Evolutionary conservation across 2,888 invertebrate species (phyloP), one percentile per base, ranked within the genome.

Genomic region (Metallyticus violacea): DNA sequence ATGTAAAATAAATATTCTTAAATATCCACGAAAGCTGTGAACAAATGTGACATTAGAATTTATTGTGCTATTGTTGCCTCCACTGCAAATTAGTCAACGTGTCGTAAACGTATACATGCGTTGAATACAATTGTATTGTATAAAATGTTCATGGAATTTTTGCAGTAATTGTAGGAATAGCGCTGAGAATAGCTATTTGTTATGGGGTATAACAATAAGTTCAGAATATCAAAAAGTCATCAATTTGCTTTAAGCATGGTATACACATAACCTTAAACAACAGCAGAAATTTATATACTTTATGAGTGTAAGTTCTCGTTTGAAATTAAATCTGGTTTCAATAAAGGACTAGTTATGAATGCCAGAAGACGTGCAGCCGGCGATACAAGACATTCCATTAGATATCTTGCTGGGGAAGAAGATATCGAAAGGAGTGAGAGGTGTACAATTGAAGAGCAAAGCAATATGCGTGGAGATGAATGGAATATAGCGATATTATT

Each of bases 401-500:
- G 40, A 62, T 22, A 15, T 0, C 40, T 9, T 15, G 15, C 40
- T 7, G 40, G 40, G 22, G 40, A 4, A 22, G 85, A 78, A 78
- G 85, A 81, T 29, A 40, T 28, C 30, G 5, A 40, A 27, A 40
- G 26, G 22, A 77, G 27, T 76, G 26, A 29, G 2, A 79, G 9
- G 6, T 25, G 15, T 27, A 85, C 76, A 25, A 27, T 27, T 22
- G 78, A 81, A 82, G 81, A 78, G 79, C 29, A 15, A 29, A 86
- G 86, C 26, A 81, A 88, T 81, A 85, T 88, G 78, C 85, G 91
- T n/a, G 97, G 97, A 22, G 97, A 97, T 92, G 94, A 94, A 90
- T 91, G 93, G 85, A 99, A 97, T 91, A 97, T 99, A 89, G 94
- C 96, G 22, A 94, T 99, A 87, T 93, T 99, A 82, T 94, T 99